Evolutionary conservation across 2,797 vertebrate genomes (phyloP), one percentile per base, ranked within the genome.

Genomic region (Intellagama lesueurii): DNA sequence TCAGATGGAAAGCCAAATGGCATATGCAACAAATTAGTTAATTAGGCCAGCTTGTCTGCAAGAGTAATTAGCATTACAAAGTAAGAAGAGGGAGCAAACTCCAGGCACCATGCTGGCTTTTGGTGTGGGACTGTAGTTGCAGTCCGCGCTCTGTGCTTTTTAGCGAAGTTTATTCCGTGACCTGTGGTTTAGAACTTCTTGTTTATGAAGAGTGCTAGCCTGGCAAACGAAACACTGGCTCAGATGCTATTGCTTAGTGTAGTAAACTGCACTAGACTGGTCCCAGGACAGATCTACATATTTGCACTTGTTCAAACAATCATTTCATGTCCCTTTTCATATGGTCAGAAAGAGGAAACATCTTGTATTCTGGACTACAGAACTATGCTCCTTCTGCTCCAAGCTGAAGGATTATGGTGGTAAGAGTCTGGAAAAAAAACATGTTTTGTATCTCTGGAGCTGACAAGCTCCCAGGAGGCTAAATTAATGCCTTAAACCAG

Each of bases 11-110:
- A 92, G 91, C 80, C 52, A 88, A 89, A 80, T 84, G 87, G 60
- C 91, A 89, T 78, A 56, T 56, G 40, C 66, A 92, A 77, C 68
- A 89, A 86, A 91, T 92, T 84, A 72, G 93, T 72, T 89, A 26
- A 90, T 91, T 95, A 81, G 76, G 66, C 17, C 84, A 32, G 30
- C n/a, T 22, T 35, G 28, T 92, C 70, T 91, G 30, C 40, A 35
- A 44, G 64, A 32, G 56, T n/a, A 81, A 47, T 92, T 93, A 81
- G 78, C 79, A 44, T 88, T 64, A 88, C 16, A 47, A 75, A 81
- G 52, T 64, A 56, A 56, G 78, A 24, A 35, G 22, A 60, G 44
- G 19, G 83, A 44, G 87, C 52, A 14, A 44, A 7, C 32, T 60
- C 32, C 52, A 75, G 70, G 35, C 79, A 47, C 35, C 87, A 32